phyloP scores from a whole-genome alignment of 2,113 vertebrate species.

The Ramphastos sulfuratus region DNA sequence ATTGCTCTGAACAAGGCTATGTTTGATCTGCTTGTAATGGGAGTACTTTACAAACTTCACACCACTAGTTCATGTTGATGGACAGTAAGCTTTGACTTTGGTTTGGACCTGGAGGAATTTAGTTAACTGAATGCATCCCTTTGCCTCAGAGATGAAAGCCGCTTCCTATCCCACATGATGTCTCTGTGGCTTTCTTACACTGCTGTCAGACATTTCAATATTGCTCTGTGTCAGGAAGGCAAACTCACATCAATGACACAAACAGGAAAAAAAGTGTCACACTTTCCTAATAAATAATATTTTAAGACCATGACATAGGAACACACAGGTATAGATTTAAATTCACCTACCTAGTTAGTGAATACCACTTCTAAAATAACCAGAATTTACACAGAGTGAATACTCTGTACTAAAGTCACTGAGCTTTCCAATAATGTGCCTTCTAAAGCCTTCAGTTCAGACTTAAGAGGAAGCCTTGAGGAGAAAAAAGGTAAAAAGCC shows the following conservation, averaged over 20 bases:
- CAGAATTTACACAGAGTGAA: not conserved
- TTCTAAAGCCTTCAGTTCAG: not conserved
- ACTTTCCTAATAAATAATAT: not conserved
- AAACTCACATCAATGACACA: not conserved
- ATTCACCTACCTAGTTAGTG: not conserved
- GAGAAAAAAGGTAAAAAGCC: not conserved
- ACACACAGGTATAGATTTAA: not conserved
- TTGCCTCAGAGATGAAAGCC: slow-evolving; percentile 42
- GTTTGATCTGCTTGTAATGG: slow-evolving; percentile 44
- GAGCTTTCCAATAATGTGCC: not conserved
- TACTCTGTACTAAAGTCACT: not conserved
- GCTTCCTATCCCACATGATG: not conserved
- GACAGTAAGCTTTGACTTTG: slow-evolving; percentile 28
- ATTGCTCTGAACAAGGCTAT: not conserved
- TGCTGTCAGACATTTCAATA: slow-evolving; percentile 22
- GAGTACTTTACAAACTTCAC: slow-evolving; percentile 32
- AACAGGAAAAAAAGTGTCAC: not conserved
- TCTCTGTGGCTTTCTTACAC: not conserved
- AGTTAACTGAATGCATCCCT: slow-evolving; percentile 12
- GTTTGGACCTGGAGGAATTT: slow-evolving; percentile 58
- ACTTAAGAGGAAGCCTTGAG: not conserved
- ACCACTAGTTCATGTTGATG: slow-evolving; percentile 1
- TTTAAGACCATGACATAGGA: not conserved
- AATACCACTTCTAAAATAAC: not conserved
- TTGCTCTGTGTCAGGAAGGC: not conserved